A percentile compares a stretch with the other conserved stretches of the same genome.
Conservation (phyloP, 2,113 vertebrate genomes). For the Oncorhynchus nerka region DNA sequence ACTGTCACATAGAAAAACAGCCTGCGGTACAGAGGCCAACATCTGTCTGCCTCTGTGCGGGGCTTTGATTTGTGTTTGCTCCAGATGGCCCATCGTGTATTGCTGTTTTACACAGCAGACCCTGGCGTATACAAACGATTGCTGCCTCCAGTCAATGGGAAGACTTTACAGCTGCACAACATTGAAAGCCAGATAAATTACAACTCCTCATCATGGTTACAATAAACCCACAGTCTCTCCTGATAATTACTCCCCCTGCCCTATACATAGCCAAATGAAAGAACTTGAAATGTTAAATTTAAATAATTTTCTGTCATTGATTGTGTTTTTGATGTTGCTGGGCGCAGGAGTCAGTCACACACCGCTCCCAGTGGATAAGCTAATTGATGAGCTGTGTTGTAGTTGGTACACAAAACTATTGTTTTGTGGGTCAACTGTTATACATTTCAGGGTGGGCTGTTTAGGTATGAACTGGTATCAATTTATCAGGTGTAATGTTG, state of each 20-base stretch:
- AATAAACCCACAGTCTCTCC: not conserved
- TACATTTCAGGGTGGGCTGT: too few species aligned
- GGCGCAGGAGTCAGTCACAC: not conserved
- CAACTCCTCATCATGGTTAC: slow-evolving; percentile 28
- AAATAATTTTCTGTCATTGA: slow-evolving; percentile 4
- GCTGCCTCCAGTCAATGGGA: slow-evolving; percentile 50
- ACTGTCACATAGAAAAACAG: slow-evolving; percentile 17
- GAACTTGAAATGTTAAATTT: slow-evolving; percentile 30
- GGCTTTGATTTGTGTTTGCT: slow-evolving; percentile 60
- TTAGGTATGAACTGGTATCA: too few species aligned
- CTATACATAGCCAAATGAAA: not conserved
- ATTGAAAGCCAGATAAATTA: slow-evolving; percentile 48
- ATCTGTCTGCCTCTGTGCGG: slow-evolving; percentile 56
- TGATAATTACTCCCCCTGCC: slow-evolving; percentile 13
- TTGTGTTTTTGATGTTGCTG: not conserved
- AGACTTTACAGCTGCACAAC: slow-evolving; percentile 44
- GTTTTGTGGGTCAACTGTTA: too few species aligned
- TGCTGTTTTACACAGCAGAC: slow-evolving; percentile 40
- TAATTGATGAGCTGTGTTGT: slow-evolving; percentile 1
- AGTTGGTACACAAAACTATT: not conserved
- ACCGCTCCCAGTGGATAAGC: not conserved
- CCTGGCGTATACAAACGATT: slow-evolving; percentile 56
- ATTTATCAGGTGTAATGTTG: too few species aligned
- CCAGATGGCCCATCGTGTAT: slow-evolving; percentile 61
- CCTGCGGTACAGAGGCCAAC: slow-evolving; percentile 47